phyloP scores from a whole-genome alignment of 2,888 invertebrate species.

The Timema cristinae region DNA sequence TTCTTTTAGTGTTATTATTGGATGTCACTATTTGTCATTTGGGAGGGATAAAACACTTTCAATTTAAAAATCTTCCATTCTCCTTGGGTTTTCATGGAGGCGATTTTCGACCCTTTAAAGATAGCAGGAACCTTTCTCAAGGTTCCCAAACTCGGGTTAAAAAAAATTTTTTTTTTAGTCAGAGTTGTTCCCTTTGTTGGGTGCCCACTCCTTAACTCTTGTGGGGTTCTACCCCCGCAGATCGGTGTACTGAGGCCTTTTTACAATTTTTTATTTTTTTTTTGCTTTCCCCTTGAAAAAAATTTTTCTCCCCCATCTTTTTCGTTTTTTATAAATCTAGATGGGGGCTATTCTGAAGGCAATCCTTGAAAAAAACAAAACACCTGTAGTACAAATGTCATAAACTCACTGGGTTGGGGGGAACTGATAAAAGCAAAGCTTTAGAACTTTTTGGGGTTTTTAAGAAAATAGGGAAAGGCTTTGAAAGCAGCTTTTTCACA shows the following conservation, averaged over 20 bases:
- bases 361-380: slow-evolving; percentile 6
- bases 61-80: too few relatives aligned
- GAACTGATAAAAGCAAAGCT: neutral
- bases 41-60: too few relatives aligned
- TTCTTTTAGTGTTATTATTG: too few relatives aligned
- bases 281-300: neutral
- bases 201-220: neutral
- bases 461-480: neutral
- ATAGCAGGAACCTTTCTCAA: too few relatives aligned
- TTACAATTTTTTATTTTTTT: neutral
- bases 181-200: slow-evolving; percentile 4
- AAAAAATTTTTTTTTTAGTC: neutral
- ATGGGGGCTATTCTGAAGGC: neutral
- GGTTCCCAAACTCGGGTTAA: neutral
- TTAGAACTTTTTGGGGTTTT: neutral
- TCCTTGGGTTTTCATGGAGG: too few relatives aligned
- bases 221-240: neutral
- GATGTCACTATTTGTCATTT: too few relatives aligned
- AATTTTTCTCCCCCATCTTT: neutral
- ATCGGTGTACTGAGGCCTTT: neutral
- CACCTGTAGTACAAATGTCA: neutral
- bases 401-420: neutral
- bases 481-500: neutral
- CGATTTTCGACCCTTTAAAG: too few relatives aligned
- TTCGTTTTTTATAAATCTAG: neutral